A percentile compares a stretch with the other conserved stretches of the same genome.
Conservation (phyloP, 2,113 vertebrate species). For the Phylloscopus trochilus region DNA sequence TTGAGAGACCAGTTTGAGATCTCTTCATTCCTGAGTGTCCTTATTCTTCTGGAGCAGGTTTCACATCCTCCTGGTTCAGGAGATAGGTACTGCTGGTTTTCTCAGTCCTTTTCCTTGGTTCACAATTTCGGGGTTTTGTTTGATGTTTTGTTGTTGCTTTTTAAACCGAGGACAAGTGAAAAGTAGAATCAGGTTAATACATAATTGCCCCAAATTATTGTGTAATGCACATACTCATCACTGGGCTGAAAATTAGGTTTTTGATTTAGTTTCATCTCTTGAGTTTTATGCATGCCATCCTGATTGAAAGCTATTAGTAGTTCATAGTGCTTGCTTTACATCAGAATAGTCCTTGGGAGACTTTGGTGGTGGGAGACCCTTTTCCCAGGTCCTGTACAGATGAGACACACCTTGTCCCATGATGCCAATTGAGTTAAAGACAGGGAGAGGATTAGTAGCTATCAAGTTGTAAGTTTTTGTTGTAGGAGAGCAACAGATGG, state of each 20-base stretch:
- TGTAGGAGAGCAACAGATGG: not conserved
- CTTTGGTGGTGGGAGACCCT: not conserved
- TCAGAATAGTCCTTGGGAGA: not conserved
- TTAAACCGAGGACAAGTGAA: not conserved
- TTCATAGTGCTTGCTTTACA: not conserved
- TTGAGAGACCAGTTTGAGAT: not conserved
- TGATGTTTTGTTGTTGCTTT: not conserved
- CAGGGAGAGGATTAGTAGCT: not conserved
- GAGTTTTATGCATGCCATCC: not conserved
- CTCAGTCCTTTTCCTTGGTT: not conserved
- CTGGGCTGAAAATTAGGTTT: not conserved
- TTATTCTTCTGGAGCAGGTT: not conserved
- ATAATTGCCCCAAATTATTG: not conserved
- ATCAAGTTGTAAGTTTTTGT: not conserved
- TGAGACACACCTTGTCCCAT: not conserved
- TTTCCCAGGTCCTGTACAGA: not conserved
- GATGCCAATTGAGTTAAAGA: not conserved
- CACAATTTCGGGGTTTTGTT: not conserved
- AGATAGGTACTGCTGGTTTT: accelerated
- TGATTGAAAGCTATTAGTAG: not conserved
- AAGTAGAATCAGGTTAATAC: not conserved
- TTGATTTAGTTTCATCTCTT: not conserved
- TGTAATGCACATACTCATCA: not conserved
- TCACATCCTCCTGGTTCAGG: not conserved
- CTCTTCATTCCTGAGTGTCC: not conserved